Evolutionary conservation across 2,113 vertebrate genomes (phyloP), one percentile per base, ranked within the genome.

Genomic region (Morone saxatilis): DNA sequence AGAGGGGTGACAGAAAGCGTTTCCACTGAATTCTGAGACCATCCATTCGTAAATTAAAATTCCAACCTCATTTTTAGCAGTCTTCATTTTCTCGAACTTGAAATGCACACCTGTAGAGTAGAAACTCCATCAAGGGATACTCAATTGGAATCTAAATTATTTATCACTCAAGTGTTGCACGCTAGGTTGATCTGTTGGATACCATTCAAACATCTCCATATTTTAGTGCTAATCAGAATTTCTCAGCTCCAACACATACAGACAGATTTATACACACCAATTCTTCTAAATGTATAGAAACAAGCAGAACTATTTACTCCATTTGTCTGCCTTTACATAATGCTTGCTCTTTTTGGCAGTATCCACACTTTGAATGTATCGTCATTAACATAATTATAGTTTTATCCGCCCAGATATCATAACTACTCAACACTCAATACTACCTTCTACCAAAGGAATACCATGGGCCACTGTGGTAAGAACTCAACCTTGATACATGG

Each of bases 21-120:
- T 88, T 88, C 90, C 90, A 86, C 77, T 86, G 88, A 90, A 85
- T 78, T 80, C 56, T 9, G 66, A 90, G 78, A 62, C 43, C 83
- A 20, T 86, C 85, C 87, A 89, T 91, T 90, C 60, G 40, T 51
- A 84, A 79, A 93, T 89, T 87, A 88, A 92, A 89, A 89, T 75
- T 82, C 70, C 66, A 74, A 36, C 76, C 57, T 63, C 1, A 48
- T 70, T 63, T 73, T 73, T 68, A 14, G 41, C 36, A 2, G 63
- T 48, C 71, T 41, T 84, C 50, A 53, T 78, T 70, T 84, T 79
- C 78, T 41, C 65, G 60, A 60, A 19, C 16, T 54, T 75, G 84
- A 88, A 88, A 88, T 14, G 7, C 53, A 91, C 78, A 90, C 91
- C 87, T 47, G 80, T 17, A 11, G 22, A 84, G 71, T 41, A 80